These are phyloP conservation scores for Anisognathus igniventris DNA, from an alignment of 2,797 vertebrate genomes.

Conservation along the genomic window DNA sequence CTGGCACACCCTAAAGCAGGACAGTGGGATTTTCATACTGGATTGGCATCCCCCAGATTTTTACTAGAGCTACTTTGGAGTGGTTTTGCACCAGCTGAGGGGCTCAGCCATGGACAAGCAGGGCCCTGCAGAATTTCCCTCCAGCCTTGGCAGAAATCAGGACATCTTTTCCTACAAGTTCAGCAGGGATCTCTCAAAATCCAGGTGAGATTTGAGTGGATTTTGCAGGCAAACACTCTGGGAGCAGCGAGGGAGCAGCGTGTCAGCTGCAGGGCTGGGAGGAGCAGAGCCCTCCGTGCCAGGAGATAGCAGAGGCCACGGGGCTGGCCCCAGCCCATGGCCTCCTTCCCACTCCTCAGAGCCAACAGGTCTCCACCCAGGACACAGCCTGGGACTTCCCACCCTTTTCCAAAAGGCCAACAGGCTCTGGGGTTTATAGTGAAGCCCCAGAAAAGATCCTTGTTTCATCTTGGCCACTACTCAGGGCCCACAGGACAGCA, in stretches of 20 bases:
- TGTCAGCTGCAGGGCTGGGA: not conserved
- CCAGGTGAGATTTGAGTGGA: not conserved
- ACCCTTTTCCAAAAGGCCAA: not conserved
- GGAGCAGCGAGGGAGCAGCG: not conserved
- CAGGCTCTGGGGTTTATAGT: not conserved
- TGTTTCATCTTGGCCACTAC: accelerated
- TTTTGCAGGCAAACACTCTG: not conserved
- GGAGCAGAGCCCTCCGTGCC: not conserved
- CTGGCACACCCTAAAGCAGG: not conserved
- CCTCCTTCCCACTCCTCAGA: not conserved
- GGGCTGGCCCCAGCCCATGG: not conserved
- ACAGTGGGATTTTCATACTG: not conserved
- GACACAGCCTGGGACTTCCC: not conserved
- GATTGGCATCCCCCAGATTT: not conserved
- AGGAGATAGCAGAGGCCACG: not conserved
- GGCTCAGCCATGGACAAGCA: accelerated
- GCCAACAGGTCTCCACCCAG: not conserved
- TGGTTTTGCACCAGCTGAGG: not conserved
- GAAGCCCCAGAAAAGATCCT: not conserved
- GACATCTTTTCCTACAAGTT: not conserved
- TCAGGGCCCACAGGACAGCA: not conserved
- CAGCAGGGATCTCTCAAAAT: not conserved
- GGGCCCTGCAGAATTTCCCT: not conserved
- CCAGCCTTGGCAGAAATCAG: not conserved
- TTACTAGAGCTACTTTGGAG: accelerated